Conservation (phyloP, 2,888 invertebrate species). For the Frankliniella intonsa region DNA sequence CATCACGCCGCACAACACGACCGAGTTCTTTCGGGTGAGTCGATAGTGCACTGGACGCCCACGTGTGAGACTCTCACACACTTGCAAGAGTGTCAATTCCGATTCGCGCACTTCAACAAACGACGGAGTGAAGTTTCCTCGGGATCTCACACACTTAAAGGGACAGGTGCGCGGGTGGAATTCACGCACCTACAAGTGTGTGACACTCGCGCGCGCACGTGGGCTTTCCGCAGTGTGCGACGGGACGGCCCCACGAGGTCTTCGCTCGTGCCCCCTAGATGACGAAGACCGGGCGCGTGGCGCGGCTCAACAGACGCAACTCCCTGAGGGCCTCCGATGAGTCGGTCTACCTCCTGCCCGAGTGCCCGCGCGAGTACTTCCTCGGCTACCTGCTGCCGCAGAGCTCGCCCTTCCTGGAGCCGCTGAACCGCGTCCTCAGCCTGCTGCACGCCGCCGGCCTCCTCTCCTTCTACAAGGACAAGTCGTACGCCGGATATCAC, state of each 20-base stretch:
- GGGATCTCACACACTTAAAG: no score
- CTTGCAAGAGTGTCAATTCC: no score
- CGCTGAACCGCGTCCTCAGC: not conserved
- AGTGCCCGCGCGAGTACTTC: slow-evolving; percentile 3
- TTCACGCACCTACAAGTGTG: no score
- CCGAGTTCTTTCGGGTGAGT: not conserved
- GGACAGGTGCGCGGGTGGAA: no score
- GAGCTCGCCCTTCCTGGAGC: not conserved
- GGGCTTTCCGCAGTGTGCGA: no score
- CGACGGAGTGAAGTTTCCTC: no score
- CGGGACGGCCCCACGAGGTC: no score
- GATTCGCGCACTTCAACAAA: no score
- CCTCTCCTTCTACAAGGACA: not conserved
- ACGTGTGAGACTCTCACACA: no score
- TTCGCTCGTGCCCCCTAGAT: not conserved
- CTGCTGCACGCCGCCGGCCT: not conserved
- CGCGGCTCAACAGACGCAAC: not conserved
- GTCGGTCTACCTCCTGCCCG: not conserved
- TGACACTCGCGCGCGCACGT: no score
- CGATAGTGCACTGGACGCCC: not conserved
- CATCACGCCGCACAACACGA: not conserved
- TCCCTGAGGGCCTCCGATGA: not conserved
- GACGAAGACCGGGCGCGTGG: not conserved
- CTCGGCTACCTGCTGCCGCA: not conserved
- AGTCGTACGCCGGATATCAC: not conserved